Base-by-base conservation (phyloP, 2,113 vertebrate species). In the Trogon melanurus region DNA sequence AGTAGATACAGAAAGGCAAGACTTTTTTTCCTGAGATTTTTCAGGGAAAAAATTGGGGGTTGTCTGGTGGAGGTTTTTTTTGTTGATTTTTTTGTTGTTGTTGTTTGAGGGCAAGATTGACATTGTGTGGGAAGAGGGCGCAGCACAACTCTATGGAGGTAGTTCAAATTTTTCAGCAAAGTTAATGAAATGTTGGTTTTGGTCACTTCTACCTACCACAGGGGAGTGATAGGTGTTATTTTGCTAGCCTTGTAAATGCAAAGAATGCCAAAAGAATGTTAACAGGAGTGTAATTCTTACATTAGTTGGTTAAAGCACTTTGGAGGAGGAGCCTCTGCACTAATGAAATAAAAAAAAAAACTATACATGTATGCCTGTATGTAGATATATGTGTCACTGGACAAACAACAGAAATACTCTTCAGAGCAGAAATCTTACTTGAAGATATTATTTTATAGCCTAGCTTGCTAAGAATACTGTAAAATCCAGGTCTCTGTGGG, bases 41-140 rank as follows among this genome's bases (percentile, higher is more conserved):
- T 88, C 13, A 21, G 32, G 11, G 0, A 1, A 7, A 4, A 38
- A 74, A 47, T 10, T 18, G 7, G 8, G 1, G 11, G 1, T 11
- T 14, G 4, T 67, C 85, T 58, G 48, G 12, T 53, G 32, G 6
- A 4, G 2, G 13, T 41, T 16, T 23, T 23, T 20, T 85, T 61
- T 29, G 19, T 51, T 34, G 11, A 10, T 32, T 34, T 9, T 8
- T 58, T 32, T 30, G 5, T 30, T 30, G 45, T 89, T 53, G 25
- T 81, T 87, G 41, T 22, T 74, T 64, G 26, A 60, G 48, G 26
- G 9, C 29, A 54, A 45, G 65, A 27, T 26, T 65, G 65, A 20
- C 5, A 4, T 22, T 27, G 11, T 67, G 3, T 73, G 70, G 19
- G 30, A 72, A 62, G 16, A 69, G 30, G 32, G 56, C 60, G 14